Conservation (phyloP, 2,797 vertebrate species). For the Setipinna tenuifilis region DNA sequence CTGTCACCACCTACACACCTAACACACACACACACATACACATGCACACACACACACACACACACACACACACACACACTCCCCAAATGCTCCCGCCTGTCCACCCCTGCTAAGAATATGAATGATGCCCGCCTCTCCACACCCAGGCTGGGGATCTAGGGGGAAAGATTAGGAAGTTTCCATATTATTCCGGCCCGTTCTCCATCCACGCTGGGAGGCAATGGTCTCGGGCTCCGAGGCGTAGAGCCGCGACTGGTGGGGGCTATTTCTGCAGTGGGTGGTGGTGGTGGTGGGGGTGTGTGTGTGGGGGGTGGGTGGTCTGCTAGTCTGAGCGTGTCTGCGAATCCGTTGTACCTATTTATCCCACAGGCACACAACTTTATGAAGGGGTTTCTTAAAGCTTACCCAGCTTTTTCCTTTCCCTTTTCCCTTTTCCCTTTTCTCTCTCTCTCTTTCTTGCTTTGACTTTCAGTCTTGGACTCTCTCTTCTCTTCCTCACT, state of each 20-base stretch:
- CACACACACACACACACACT: conserved; percentile 20
- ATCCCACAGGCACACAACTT: conserved; percentile 72
- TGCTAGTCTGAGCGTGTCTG: conserved; percentile 63
- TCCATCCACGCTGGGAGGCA: not conserved
- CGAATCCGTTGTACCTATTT: conserved; percentile 78
- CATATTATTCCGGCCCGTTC: conserved; percentile 40
- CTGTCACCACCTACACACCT: not conserved
- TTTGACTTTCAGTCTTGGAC: too few relatives aligned
- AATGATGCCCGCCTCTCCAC: conserved; percentile 58
- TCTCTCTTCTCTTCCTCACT: too few relatives aligned
- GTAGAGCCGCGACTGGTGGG: conserved; percentile 57
- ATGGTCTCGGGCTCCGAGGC: conserved; percentile 60
- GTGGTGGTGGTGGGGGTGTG: not conserved
- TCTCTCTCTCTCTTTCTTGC: too few relatives aligned
- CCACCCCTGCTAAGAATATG: conserved; percentile 62
- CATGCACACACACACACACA: conserved; percentile 20
- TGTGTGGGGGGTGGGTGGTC: not conserved
- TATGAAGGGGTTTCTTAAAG: conserved; percentile 74
- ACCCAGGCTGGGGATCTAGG: conserved; percentile 65
- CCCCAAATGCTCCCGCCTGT: conserved; percentile 42
- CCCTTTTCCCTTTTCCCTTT: not conserved
- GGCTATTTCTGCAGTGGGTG: conserved; percentile 68
- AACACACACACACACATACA: conserved; percentile 7
- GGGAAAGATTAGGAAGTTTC: conserved; percentile 73
- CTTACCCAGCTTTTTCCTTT: conserved; percentile 69